Evolutionary conservation across 2,797 vertebrate species (phyloP).

Genomic region (Gastrophryne carolinensis): DNA sequence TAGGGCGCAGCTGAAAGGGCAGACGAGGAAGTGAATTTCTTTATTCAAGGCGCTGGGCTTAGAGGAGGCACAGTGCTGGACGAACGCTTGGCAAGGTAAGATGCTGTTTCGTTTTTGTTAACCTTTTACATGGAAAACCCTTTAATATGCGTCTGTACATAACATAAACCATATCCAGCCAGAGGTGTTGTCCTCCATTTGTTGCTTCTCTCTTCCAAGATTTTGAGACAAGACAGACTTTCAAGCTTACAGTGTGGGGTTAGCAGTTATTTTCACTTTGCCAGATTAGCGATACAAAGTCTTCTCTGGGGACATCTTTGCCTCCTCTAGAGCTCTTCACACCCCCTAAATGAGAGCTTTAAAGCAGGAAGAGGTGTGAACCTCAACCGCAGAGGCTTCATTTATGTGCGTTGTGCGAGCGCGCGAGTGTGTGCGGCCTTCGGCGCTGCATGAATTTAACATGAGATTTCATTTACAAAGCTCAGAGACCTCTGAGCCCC

Average conservation of each 20-base stretch:
- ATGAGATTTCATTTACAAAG: conserved; percentile 46
- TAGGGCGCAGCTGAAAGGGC: too few relatives aligned
- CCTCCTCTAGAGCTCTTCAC: conserved; percentile 36
- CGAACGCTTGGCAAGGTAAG: too few relatives aligned
- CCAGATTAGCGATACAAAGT: background rate
- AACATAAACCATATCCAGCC: background rate
- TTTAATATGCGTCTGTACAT: too few relatives aligned
- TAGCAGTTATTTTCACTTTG: background rate
- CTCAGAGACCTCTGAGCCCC: conserved; percentile 21
- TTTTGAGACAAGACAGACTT: background rate
- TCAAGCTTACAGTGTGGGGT: background rate
- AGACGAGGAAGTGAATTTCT: too few relatives aligned
- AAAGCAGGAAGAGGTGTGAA: conserved; percentile 5
- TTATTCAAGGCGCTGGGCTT: too few relatives aligned
- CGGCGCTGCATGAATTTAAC: conserved; percentile 40
- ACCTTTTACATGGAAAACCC: too few relatives aligned
- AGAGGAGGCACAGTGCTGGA: too few relatives aligned
- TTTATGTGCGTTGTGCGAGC: conserved; percentile 18
- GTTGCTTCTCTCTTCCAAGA: background rate
- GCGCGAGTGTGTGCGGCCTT: conserved; percentile 27
- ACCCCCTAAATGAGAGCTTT: conserved; percentile 24
- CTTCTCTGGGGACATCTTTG: background rate
- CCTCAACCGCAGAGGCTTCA: conserved; percentile 11
- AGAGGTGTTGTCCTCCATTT: background rate
- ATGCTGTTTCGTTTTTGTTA: too few relatives aligned